Conservation (phyloP, 2,888 invertebrate species). For the Eulithis prunata region DNA sequence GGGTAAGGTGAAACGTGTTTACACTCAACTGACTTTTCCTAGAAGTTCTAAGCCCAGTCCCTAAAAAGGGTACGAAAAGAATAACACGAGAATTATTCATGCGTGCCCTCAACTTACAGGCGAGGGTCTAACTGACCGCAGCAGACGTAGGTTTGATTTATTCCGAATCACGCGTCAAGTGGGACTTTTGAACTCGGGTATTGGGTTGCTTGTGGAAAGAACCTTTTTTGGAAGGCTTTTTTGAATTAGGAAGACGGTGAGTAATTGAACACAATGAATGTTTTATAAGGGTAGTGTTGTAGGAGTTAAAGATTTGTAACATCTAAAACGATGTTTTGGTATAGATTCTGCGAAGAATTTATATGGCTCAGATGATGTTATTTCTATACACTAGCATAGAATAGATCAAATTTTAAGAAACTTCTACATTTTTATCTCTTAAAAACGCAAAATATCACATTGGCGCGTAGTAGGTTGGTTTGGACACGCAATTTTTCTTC, state of each 20-base stretch:
- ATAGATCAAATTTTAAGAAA: no score
- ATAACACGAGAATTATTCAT: constrained; percentile 51
- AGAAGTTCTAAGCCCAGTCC: constrained; percentile 15
- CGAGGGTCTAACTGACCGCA: constrained; percentile 47
- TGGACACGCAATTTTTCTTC: no score
- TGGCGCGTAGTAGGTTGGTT: no score
- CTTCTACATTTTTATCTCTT: no score
- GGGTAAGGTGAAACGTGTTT: constrained; percentile 11
- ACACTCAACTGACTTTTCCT: constrained; percentile 33
- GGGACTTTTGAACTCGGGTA: constrained; percentile 61
- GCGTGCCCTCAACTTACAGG: constrained; percentile 48
- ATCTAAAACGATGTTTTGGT: no score
- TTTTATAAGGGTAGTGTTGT: background rate
- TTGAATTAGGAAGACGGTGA: constrained; percentile 1
- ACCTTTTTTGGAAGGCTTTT: constrained; percentile 6
- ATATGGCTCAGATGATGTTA: no score
- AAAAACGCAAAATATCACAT: no score
- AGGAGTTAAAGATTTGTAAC: no score
- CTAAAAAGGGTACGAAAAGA: constrained; percentile 42
- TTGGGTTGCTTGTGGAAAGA: constrained; percentile 50
- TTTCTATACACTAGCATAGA: no score
- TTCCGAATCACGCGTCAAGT: constrained; percentile 61
- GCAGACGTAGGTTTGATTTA: constrained; percentile 68
- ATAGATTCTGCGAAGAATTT: no score
- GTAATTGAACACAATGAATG: no score